Conservation (phyloP, 2,113 vertebrate genomes). For the Rhodinocichla rosea region DNA sequence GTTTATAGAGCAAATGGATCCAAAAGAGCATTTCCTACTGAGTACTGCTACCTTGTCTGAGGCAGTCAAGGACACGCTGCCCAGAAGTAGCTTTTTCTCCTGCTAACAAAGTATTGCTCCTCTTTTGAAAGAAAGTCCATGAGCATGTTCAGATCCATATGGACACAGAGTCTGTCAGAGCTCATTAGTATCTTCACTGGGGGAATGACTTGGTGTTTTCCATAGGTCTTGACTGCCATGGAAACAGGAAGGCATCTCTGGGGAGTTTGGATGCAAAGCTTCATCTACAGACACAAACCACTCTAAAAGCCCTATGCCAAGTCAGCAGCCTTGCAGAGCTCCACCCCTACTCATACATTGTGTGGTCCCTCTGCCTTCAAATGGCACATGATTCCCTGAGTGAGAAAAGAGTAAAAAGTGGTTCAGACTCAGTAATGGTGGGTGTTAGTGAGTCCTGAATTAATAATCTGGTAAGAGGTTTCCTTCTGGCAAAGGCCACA, state of each 20-base stretch:
- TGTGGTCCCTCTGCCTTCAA: background rate
- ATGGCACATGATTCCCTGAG: background rate
- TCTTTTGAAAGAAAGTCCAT: background rate
- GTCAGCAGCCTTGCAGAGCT: background rate
- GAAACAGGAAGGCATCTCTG: background rate
- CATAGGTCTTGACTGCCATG: background rate
- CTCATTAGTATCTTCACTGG: background rate
- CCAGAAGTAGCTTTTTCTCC: background rate
- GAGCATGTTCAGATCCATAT: accelerated
- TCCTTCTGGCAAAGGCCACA: background rate
- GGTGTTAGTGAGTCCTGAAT: background rate
- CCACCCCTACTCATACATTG: background rate
- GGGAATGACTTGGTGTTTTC: background rate
- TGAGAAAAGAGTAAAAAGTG: background rate
- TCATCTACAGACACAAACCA: background rate
- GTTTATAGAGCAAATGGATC: constrained; percentile 14
- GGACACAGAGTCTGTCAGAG: background rate
- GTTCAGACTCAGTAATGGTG: background rate
- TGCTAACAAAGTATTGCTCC: background rate
- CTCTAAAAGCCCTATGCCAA: background rate
- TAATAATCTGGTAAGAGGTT: background rate
- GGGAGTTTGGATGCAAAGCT: background rate
- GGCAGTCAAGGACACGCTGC: background rate
- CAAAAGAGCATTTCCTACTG: constrained; percentile 6
- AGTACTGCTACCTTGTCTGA: background rate